These are phyloP conservation scores for Bombylius major DNA, from an alignment of 2,888 invertebrate species.

Conservation along the genomic window DNA sequence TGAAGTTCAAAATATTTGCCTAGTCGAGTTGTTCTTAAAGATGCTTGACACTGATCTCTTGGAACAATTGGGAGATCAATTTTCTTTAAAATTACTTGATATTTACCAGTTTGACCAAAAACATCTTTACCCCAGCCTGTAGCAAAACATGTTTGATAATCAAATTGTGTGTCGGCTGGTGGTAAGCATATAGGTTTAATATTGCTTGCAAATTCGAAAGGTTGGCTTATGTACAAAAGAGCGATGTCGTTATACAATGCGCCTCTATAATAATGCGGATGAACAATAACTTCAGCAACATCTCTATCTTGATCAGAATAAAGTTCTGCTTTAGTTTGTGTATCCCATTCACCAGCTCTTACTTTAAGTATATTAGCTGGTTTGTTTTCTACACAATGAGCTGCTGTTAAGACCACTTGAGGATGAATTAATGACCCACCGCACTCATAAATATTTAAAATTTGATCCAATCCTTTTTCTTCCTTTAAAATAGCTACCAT, in stretches of 20 bases:
- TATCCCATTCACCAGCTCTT: conserved; percentile 74
- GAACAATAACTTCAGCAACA: conserved; percentile 44
- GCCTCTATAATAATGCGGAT: conserved; percentile 49
- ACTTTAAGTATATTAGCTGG: conserved; percentile 31
- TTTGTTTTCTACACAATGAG: conserved; percentile 51
- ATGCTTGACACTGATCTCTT: conserved; percentile 33
- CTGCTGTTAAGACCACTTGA: conserved; percentile 61
- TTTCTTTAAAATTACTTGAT: conserved; percentile 53
- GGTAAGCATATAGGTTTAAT: conserved; percentile 59
- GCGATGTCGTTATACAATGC: conserved; percentile 65
- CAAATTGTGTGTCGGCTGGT: conserved; percentile 32
- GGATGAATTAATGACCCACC: conserved; percentile 33
- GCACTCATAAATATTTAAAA: conserved; percentile 38
- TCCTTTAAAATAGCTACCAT: conserved; percentile 41
- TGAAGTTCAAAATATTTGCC: conserved; percentile 54
- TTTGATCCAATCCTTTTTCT: conserved; percentile 18
- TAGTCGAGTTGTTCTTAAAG: conserved; percentile 52
- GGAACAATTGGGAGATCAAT: conserved; percentile 59
- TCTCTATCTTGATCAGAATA: conserved; percentile 56
- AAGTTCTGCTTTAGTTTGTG: conserved; percentile 56
- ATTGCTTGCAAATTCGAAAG: conserved; percentile 50
- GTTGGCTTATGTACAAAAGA: conserved; percentile 48
- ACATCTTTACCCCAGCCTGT: conserved; percentile 33
- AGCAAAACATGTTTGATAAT: conserved; percentile 25
- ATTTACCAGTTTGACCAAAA: conserved; percentile 39